These are phyloP conservation scores for Ammospiza maritima DNA, from an alignment of 2,797 vertebrate species.

Conservation along the genomic window DNA sequence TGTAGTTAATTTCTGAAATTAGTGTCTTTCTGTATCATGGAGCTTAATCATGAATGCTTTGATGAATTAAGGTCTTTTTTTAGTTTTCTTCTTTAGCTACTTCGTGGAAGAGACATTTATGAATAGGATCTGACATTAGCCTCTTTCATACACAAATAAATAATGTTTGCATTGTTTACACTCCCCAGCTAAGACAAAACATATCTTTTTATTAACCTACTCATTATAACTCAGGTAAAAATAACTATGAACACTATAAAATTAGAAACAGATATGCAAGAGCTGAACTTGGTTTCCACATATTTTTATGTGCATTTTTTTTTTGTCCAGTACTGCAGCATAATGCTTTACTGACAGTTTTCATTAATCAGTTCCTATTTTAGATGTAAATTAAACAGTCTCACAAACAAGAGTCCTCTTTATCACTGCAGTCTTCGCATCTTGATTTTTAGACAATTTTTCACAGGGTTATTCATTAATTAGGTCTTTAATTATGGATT, in stretches of 20 bases:
- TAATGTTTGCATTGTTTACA: neutral
- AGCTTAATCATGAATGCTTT: neutral
- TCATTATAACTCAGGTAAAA: neutral
- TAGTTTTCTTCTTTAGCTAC: neutral
- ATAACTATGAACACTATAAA: neutral
- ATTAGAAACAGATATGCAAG: neutral
- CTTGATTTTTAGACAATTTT: slow-evolving; percentile 51
- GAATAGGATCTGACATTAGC: neutral
- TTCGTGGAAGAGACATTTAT: neutral
- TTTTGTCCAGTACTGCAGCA: neutral
- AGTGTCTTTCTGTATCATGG: neutral
- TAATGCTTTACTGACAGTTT: slow-evolving; percentile 13
- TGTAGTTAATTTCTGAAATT: slow-evolving; percentile 40
- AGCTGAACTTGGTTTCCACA: neutral
- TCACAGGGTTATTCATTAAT: slow-evolving; percentile 64
- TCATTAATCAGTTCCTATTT: slow-evolving; percentile 32
- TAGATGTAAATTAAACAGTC: slow-evolving; percentile 20
- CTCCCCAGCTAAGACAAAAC: neutral
- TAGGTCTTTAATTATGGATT: slow-evolving; percentile 64
- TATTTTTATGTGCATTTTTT: neutral
- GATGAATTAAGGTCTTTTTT: neutral
- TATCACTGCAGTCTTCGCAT: slow-evolving; percentile 15
- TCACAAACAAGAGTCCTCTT: slow-evolving; percentile 31
- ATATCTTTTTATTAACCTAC: neutral
- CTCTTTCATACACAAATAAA: neutral